A percentile compares a stretch with the other conserved stretches of the same genome.
Evolutionary conservation across 2,113 vertebrate species (phyloP).

Genomic region (Rhodinocichla rosea): DNA sequence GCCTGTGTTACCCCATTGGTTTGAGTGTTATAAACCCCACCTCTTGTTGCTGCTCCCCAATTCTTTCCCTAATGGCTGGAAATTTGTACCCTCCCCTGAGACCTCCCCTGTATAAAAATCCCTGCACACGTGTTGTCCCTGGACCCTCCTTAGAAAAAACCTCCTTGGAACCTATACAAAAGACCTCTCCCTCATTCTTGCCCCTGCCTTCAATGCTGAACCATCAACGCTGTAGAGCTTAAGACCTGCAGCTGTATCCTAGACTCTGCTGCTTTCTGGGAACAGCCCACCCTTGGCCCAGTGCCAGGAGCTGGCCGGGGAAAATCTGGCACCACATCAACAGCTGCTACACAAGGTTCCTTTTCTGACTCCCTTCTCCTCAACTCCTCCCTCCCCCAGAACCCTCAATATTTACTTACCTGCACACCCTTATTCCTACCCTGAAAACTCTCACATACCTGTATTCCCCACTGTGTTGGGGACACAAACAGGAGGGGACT

Average conservation of each 20-base stretch:
- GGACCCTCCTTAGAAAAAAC: not conserved
- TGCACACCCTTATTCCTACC: not conserved
- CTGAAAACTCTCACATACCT: not conserved
- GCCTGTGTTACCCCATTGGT: not conserved
- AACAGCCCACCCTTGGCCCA: not conserved
- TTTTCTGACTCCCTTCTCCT: not conserved
- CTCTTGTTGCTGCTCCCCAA: not conserved
- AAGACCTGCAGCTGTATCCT: not conserved
- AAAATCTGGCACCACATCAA: not conserved
- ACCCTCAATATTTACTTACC: not conserved
- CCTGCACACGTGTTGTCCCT: not conserved
- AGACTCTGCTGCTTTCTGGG: not conserved
- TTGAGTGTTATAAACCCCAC: not conserved
- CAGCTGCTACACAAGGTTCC: not conserved
- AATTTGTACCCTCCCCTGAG: not conserved
- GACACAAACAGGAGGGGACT: too few species aligned
- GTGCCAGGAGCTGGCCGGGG: not conserved
- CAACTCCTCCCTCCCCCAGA: not conserved
- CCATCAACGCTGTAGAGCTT: not conserved
- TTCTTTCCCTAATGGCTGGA: not conserved
- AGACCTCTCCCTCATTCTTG: not conserved
- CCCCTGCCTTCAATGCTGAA: not conserved
- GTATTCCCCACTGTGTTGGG: too few species aligned
- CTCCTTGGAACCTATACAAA: not conserved
- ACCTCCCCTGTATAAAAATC: not conserved